phyloP scores from a whole-genome alignment of 2,113 vertebrate species.

The Sinocyclocheilus maitianheensis region DNA sequence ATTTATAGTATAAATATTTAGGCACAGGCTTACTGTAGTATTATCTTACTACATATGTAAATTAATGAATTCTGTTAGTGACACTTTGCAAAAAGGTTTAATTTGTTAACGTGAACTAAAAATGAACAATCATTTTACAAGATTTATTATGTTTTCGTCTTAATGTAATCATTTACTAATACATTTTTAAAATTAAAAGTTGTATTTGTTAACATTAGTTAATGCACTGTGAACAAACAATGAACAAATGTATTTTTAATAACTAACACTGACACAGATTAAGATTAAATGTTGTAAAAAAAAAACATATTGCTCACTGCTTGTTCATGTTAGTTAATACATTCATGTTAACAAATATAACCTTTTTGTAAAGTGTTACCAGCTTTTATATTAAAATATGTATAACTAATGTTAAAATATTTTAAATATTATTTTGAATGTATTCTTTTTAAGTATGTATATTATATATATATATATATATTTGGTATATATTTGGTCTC shows the following conservation, averaged over 20 bases:
- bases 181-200: not conserved
- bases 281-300: not conserved
- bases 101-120: not conserved
- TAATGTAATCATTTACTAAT: not conserved
- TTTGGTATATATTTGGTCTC: not conserved
- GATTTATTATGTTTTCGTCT: not conserved
- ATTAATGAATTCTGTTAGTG: not conserved
- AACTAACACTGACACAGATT: not conserved
- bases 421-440: too few species aligned
- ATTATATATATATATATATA: too few species aligned
- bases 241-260: not conserved
- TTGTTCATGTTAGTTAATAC: not conserved
- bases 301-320: not conserved
- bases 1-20: not conserved
- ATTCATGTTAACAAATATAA: not conserved
- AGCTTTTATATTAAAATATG: not conserved
- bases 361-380: too few species aligned
- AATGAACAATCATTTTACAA: not conserved
- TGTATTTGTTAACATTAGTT: not conserved
- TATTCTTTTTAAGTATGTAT: too few species aligned
- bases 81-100: too few species aligned
- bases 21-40: not conserved
- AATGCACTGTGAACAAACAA: not conserved
- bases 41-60: not conserved
- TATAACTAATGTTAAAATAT: too few species aligned